These are phyloP conservation scores for Sebastes oblongus DNA, from an alignment of 2,797 vertebrate genomes.

Conservation along the genomic window DNA sequence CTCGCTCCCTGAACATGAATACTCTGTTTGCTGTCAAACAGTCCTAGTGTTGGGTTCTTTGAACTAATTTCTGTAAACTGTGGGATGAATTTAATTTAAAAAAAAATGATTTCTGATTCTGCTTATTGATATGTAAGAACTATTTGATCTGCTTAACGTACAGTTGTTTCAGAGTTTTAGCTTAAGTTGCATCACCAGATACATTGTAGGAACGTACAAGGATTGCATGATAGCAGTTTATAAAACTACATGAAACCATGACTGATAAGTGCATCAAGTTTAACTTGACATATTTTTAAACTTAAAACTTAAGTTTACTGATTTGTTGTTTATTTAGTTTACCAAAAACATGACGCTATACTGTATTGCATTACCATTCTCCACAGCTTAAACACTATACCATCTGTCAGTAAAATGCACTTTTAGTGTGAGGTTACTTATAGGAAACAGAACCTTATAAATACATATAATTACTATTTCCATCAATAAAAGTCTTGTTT, in stretches of 20 bases:
- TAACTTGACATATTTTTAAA: not conserved
- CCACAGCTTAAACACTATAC: slow-evolving; percentile 2
- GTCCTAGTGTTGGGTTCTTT: slow-evolving; percentile 18
- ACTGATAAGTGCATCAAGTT: not conserved
- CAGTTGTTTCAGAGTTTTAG: not conserved
- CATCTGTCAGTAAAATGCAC: not conserved
- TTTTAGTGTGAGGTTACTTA: not conserved
- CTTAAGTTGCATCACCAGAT: not conserved
- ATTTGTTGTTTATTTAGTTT: not conserved
- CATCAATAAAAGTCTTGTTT: not conserved
- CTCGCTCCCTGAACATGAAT: slow-evolving; percentile 84
- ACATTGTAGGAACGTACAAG: not conserved
- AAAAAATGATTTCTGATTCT: slow-evolving; percentile 54
- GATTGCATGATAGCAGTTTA: not conserved
- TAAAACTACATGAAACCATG: not conserved
- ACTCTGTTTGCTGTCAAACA: slow-evolving; percentile 4
- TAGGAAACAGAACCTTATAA: not conserved
- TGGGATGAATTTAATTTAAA: slow-evolving; percentile 27
- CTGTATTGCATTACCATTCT: not conserved
- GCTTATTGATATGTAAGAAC: slow-evolving; percentile 25
- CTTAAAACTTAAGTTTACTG: too few species aligned
- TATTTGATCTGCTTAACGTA: not conserved
- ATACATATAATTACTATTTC: not conserved
- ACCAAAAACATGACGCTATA: not conserved
- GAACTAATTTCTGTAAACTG: slow-evolving; percentile 12